Conservation (phyloP, 2,797 vertebrate genomes). For the Manis javanica region DNA sequence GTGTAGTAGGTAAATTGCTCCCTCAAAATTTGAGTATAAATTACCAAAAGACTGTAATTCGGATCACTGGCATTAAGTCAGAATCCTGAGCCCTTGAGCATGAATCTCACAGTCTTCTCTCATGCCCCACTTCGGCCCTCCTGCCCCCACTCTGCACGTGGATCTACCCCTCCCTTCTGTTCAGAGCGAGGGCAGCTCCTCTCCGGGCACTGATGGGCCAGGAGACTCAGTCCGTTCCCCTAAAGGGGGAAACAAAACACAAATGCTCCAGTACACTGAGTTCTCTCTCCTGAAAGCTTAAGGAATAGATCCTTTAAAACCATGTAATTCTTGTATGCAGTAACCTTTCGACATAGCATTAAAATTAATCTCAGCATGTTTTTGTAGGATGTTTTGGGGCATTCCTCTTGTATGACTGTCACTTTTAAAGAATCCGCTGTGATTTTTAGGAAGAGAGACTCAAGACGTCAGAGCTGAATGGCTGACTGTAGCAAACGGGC, state of each 20-base stretch:
- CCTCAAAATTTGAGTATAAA: conserved; percentile 1
- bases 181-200: background rate
- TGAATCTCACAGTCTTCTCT: background rate
- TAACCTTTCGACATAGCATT: conserved; percentile 3
- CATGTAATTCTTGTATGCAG: background rate
- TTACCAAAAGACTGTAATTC: conserved; percentile 26
- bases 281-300: conserved; percentile 40
- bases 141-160: background rate
- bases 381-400: background rate
- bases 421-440: conserved; percentile 27
- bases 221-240: background rate
- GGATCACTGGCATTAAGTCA: background rate
- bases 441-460: conserved; percentile 54
- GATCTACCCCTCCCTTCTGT: background rate
- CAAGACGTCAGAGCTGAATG: background rate
- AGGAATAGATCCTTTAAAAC: background rate
- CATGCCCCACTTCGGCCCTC: background rate
- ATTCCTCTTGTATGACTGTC: conserved; percentile 12
- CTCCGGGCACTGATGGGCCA: background rate
- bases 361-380: conserved; percentile 26
- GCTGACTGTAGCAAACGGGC: background rate
- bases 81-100: conserved; percentile 37
- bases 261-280: background rate
- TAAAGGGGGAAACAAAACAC: background rate
- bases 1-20: background rate